phyloP scores from a whole-genome alignment of 2,888 invertebrate genomes.

The Eristalis intricaria region DNA sequence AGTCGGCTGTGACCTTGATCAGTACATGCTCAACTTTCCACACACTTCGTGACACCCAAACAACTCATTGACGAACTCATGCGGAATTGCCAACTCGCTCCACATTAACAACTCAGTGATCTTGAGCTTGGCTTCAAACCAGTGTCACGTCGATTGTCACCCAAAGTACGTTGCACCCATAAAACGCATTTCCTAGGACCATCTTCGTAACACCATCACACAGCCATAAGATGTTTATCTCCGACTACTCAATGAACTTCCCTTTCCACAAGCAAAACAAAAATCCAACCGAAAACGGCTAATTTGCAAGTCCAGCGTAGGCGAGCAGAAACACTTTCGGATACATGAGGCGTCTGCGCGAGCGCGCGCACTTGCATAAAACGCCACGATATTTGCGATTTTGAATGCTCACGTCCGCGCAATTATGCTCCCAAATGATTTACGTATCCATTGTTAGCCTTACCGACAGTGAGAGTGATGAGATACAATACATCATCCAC shows the following conservation, averaged over 20 bases:
- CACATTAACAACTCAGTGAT: too few relatives aligned
- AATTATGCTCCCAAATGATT: conserved; percentile 59
- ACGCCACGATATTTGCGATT: conserved; percentile 34
- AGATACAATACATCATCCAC: conserved; percentile 63
- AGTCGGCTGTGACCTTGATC: too few relatives aligned
- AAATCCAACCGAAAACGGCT: neutral
- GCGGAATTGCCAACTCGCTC: too few relatives aligned
- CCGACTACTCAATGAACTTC: neutral
- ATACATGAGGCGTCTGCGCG: neutral
- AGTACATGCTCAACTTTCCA: too few relatives aligned
- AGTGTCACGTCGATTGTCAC: too few relatives aligned
- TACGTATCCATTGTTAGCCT: conserved; percentile 64
- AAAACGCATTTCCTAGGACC: too few relatives aligned
- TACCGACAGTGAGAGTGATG: conserved; percentile 64
- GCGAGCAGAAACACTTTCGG: neutral
- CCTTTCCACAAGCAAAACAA: neutral
- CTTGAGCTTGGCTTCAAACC: too few relatives aligned
- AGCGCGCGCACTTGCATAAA: conserved; percentile 9
- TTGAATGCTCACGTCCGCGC: conserved; percentile 47
- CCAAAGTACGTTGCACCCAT: too few relatives aligned
- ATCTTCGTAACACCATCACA: too few relatives aligned
- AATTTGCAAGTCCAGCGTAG: conserved; percentile 4
- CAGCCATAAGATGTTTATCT: neutral
- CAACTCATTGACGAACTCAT: too few relatives aligned
- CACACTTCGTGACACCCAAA: too few relatives aligned